Conservation (phyloP, 2,113 vertebrate genomes). For the Ciconia maguari region DNA sequence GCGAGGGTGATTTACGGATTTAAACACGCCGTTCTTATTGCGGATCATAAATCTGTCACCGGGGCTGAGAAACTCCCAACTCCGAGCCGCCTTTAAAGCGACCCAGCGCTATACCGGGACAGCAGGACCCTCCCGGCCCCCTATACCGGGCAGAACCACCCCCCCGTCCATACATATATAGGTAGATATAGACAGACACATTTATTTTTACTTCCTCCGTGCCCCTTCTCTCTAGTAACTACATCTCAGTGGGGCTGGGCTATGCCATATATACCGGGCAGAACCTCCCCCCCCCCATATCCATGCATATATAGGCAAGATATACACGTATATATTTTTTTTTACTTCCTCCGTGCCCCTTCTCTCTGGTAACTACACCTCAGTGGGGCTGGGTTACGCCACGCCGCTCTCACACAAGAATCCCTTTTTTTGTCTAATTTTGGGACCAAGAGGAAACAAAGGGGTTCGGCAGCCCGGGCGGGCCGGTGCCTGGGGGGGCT, state of each 20-base stretch:
- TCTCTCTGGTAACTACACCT: fast-evolving
- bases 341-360: neutral
- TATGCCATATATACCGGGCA: fast-evolving
- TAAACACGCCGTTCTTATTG: constrained; percentile 84
- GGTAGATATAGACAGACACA: neutral
- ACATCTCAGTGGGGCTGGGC: fast-evolving
- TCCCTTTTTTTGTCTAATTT: fast-evolving
- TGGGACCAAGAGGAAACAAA: neutral
- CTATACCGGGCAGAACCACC: neutral
- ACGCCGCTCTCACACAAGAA: neutral
- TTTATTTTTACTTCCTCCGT: neutral
- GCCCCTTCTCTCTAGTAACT: too few relatives aligned
- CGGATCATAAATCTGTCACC: constrained; percentile 90
- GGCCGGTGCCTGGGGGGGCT: too few relatives aligned
- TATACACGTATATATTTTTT: neutral
- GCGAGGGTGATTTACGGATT: constrained; percentile 88
- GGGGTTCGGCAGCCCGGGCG: fast-evolving
- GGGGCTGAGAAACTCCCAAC: constrained; percentile 72
- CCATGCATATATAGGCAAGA: neutral
- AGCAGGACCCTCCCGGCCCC: neutral
- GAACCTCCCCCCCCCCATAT: neutral
- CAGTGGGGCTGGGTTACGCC: fast-evolving
- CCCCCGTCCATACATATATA: too few relatives aligned
- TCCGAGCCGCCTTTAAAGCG: neutral
- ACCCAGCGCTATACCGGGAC: neutral